A percentile compares a stretch with the other conserved stretches of the same genome.
Evolutionary conservation across 2,113 vertebrate species (phyloP).

Genomic region (Oryzias celebensis): DNA sequence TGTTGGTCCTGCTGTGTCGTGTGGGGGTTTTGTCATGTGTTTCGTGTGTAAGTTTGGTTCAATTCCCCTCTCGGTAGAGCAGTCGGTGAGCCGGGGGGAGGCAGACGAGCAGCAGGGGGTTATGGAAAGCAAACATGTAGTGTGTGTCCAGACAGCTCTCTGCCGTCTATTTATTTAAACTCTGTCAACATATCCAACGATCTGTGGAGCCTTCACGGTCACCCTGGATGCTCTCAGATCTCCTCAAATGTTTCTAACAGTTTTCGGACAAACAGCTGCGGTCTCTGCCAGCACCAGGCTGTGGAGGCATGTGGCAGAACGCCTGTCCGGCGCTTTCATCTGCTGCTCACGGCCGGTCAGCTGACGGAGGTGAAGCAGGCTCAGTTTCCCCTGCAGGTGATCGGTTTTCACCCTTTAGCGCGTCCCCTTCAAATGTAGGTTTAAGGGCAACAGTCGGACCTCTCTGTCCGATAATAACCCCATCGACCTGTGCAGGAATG

Average conservation of each 20-base stretch:
- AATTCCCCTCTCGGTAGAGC: no score
- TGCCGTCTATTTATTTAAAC: conserved; percentile 13
- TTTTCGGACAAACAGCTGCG: background rate
- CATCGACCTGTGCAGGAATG: conserved; percentile 43
- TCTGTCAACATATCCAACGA: background rate
- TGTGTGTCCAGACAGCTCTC: conserved; percentile 9
- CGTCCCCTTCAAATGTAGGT: no score
- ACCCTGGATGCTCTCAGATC: no score
- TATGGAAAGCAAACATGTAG: conserved; percentile 17
- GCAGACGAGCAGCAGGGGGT: conserved; percentile 34
- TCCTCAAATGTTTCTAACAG: no score
- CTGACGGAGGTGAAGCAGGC: conserved; percentile 44
- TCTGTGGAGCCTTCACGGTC: no score
- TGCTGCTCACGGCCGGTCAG: conserved; percentile 50
- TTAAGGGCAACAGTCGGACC: background rate
- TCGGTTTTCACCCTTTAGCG: no score
- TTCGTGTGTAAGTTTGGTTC: no score
- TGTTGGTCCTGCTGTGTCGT: no score
- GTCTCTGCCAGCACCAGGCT: background rate
- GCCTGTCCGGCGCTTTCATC: conserved; percentile 41
- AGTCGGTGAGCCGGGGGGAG: background rate
- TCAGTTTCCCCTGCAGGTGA: background rate
- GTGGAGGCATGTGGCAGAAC: conserved; percentile 50
- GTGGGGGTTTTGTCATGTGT: no score
- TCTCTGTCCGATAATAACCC: conserved; percentile 22